Base-by-base conservation (phyloP, 1,140 invertebrate species). In the Camponotus pennsylvanicus region DNA sequence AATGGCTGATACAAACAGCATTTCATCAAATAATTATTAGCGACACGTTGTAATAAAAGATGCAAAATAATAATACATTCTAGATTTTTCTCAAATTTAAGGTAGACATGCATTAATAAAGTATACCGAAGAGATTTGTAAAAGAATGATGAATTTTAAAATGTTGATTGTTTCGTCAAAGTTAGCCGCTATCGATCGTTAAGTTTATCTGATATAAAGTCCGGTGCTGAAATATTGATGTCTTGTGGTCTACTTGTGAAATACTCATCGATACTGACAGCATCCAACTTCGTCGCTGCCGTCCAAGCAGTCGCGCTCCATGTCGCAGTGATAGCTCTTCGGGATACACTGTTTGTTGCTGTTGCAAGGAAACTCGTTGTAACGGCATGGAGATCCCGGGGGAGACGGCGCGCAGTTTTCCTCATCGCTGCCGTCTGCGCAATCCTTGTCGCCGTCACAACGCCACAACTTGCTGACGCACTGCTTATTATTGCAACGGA, bases 401-500 rank as follows among this genome's bases (percentile, higher is more conserved):
- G 94, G 94, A 40, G 93, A 92, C 9, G 95, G 93, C 0, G 93
- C 95, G 90, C 98, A 98, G 86, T 96, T 96, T 67, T 95, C 93
- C 93, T 98, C 98, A 91, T 98, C 98, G 1, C 97, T 98, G n/a
- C 97, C 96, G 94, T 99, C 99, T 1, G 97, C 97, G 93, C 99
- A 99, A 94, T 99, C 99, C 92, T 98, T 97, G 87, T 99, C 98
- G 5, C 96, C 96, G 94, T 98, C 99, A 94, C 99, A 99, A 34
- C 97, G 95, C 98, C 99, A 99, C 7, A 98, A 97, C 92, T 99
- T 99, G 27, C 98, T 96, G 6, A 99, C 96, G 94, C 99, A 99
- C 86, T 97, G 97, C 70, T 97, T 97, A 93, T 99, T 99, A 59
- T 95, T 95, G 94, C 99, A 99, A 75, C 97, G 96, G 95, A 98